These are phyloP conservation scores for Xylocopa sonorina DNA, from an alignment of 1,140 invertebrate genomes.

Conservation along the genomic window DNA sequence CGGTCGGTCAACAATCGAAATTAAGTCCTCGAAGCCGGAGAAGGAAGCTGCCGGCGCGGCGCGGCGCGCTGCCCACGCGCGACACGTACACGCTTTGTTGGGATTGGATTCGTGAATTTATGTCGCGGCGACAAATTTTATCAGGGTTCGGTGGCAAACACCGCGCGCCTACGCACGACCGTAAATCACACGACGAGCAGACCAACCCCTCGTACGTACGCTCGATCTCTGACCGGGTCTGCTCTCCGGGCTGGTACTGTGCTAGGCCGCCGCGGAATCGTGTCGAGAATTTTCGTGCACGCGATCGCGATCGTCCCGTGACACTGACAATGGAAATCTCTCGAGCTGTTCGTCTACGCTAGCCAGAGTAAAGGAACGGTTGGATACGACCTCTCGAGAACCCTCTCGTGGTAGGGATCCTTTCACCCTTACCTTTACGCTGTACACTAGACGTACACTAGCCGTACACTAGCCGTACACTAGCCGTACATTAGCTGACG, in stretches of 20 bases:
- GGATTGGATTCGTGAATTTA: slow-evolving; percentile 80
- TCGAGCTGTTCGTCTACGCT: not conserved
- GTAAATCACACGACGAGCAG: slow-evolving; percentile 75
- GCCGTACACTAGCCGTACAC: too few species aligned
- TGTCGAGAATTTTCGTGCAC: slow-evolving; percentile 41
- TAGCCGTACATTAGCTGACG: too few species aligned
- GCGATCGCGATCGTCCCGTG: slow-evolving; percentile 27
- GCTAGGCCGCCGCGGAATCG: not conserved
- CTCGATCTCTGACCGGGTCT: slow-evolving; percentile 20
- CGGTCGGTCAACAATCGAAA: slow-evolving; percentile 67
- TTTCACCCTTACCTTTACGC: too few species aligned
- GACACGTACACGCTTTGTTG: slow-evolving; percentile 72
- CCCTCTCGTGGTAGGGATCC: not conserved
- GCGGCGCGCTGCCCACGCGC: slow-evolving; percentile 67
- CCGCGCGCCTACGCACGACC: slow-evolving; percentile 76
- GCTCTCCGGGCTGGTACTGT: not conserved
- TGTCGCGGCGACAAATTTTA: slow-evolving; percentile 81
- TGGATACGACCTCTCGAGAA: too few species aligned
- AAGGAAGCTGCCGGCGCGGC: slow-evolving; percentile 54
- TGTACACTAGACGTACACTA: too few species aligned
- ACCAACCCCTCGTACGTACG: slow-evolving; percentile 25
- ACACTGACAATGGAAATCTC: slow-evolving; percentile 22
- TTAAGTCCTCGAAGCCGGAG: slow-evolving; percentile 54
- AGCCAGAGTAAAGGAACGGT: not conserved
- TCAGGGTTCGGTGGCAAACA: slow-evolving; percentile 81